Conservation (phyloP, 2,888 invertebrate genomes). For the Anodontia alba region DNA sequence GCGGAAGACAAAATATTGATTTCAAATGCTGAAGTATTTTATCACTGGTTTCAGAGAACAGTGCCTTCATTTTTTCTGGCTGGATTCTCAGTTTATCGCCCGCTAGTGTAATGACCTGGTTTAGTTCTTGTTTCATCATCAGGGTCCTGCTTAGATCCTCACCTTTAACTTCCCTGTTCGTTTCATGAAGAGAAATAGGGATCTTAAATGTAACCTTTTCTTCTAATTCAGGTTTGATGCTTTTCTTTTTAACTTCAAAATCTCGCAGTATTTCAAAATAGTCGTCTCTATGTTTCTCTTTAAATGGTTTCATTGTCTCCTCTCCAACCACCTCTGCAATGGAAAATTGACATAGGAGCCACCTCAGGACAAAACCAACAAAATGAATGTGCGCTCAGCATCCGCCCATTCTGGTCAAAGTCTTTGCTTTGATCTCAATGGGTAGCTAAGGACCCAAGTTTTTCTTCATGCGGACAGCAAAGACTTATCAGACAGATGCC, state of each 20-base stretch:
- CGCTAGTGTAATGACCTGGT: slow-evolving; percentile 29
- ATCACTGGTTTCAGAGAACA: slow-evolving; percentile 38
- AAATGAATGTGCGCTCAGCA: too few species aligned
- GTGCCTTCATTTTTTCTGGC: slow-evolving; percentile 28
- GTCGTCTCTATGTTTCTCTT: slow-evolving; percentile 24
- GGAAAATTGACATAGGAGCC: too few species aligned
- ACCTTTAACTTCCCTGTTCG: background rate
- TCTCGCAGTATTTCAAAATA: slow-evolving; percentile 31
- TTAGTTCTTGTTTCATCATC: background rate
- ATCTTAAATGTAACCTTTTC: slow-evolving; percentile 29
- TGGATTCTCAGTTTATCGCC: slow-evolving; percentile 51
- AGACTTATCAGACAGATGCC: too few species aligned
- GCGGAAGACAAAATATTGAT: slow-evolving; percentile 30
- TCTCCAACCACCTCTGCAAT: background rate
- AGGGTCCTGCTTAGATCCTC: slow-evolving; percentile 7
- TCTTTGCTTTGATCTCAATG: too few species aligned
- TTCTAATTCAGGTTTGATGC: slow-evolving; percentile 20
- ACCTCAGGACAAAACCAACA: too few species aligned
- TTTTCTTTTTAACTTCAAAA: slow-evolving; percentile 43
- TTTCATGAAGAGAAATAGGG: slow-evolving; percentile 24
- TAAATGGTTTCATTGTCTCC: background rate
- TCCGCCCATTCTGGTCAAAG: too few species aligned
- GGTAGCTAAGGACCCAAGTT: too few species aligned
- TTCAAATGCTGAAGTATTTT: slow-evolving; percentile 39
- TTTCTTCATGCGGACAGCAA: too few species aligned